Conservation (phyloP, 2,113 vertebrate species). For the Uria lomvia region DNA sequence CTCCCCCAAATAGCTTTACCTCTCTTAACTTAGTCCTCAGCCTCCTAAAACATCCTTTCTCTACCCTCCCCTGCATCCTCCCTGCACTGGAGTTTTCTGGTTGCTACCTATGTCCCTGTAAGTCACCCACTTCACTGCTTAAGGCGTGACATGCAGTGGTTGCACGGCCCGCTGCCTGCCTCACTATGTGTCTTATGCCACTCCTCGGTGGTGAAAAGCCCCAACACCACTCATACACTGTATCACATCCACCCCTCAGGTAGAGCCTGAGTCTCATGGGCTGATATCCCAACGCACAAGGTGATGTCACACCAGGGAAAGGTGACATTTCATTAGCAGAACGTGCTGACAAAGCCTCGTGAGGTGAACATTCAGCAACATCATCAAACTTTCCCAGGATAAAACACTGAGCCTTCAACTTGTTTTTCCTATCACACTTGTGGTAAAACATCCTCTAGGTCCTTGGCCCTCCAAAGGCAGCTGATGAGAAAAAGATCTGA, state of each 20-base stretch:
- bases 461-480: background rate
- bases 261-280: background rate
- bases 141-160: background rate
- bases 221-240: background rate
- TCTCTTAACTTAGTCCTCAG: background rate
- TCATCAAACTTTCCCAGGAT: background rate
- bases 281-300: background rate
- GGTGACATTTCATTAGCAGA: conserved; percentile 46
- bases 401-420: background rate
- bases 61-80: background rate
- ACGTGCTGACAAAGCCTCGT: conserved; percentile 28
- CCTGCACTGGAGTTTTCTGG: background rate
- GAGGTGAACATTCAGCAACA: conserved; percentile 6
- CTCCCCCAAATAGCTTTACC: background rate
- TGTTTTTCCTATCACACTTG: background rate
- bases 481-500: background rate
- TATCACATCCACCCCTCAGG: background rate
- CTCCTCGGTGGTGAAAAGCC: background rate
- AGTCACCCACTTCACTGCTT: background rate
- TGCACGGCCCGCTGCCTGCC: background rate
- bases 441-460: background rate
- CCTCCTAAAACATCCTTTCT: background rate
- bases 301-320: background rate
- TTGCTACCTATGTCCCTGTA: background rate
- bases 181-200: background rate